A percentile compares a stretch with the other conserved stretches of the same genome.
Conservation (phyloP, 2,113 vertebrate genomes). For the Apodemus sylvaticus region DNA sequence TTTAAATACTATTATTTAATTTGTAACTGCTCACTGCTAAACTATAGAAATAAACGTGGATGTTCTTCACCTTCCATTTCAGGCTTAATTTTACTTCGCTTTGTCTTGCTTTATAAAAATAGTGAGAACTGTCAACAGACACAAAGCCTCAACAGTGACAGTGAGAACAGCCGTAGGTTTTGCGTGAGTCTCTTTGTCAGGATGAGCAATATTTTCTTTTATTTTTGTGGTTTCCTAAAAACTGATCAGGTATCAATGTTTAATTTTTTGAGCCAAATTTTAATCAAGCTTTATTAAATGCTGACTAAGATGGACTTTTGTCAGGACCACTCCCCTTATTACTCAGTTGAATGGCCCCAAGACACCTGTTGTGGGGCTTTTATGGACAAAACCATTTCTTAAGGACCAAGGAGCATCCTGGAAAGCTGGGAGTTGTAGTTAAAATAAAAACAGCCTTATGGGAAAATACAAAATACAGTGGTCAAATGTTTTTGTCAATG, state of each 20-base stretch:
- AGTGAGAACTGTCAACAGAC: neutral
- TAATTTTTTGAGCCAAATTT: neutral
- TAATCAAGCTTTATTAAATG: too few relatives aligned
- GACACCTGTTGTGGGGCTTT: too few relatives aligned
- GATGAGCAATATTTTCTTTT: neutral
- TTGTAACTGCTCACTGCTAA: neutral
- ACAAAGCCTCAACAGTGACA: too few relatives aligned
- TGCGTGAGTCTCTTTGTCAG: neutral
- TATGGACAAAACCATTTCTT: too few relatives aligned
- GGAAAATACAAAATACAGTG: too few relatives aligned
- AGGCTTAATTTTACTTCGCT: neutral
- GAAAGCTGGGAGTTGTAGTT: too few relatives aligned
- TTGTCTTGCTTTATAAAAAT: neutral
- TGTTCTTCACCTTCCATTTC: neutral
- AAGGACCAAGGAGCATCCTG: too few relatives aligned
- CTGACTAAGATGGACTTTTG: too few relatives aligned
- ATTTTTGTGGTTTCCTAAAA: neutral
- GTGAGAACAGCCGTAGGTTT: neutral
- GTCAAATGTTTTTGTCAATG: too few relatives aligned
- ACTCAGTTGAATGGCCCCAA: too few relatives aligned
- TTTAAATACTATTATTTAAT: neutral
- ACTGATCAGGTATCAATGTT: neutral
- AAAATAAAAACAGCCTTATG: too few relatives aligned
- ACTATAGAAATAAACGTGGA: neutral
- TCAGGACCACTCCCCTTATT: too few relatives aligned